Conservation (phyloP, 2,113 vertebrate species). For the Sinosuthora webbiana region DNA sequence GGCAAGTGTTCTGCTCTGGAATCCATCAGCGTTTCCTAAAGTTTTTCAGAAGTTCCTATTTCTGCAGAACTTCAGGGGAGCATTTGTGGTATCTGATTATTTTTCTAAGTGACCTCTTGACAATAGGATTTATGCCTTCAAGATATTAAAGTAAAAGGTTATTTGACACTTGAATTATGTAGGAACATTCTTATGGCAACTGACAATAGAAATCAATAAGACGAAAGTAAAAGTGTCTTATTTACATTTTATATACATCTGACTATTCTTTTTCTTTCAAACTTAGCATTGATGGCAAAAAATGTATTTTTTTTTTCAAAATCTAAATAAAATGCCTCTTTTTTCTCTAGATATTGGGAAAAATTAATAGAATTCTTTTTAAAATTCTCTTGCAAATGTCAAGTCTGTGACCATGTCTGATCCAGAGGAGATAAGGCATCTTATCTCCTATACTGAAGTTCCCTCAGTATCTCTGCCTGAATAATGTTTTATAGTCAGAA, state of each 20-base stretch:
- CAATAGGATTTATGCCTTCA: neutral
- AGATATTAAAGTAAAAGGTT: neutral
- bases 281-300: neutral
- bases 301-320: neutral
- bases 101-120: neutral
- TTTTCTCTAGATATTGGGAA: neutral
- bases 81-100: neutral
- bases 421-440: neutral
- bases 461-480: neutral
- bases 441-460: neutral
- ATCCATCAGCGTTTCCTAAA: neutral
- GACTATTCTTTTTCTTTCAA: neutral
- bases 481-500: neutral
- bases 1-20: neutral
- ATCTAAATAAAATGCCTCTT: neutral
- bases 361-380: neutral
- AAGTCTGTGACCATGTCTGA: neutral
- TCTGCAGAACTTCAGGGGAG: neutral
- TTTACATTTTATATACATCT: neutral
- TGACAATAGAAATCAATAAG: neutral
- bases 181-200: neutral
- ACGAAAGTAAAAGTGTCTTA: neutral
- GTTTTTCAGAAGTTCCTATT: neutral
- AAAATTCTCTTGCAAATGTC: neutral
- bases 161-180: neutral